These are phyloP conservation scores for Platycheirus rosarum DNA, from an alignment of 2,888 invertebrate species.

Conservation along the genomic window DNA sequence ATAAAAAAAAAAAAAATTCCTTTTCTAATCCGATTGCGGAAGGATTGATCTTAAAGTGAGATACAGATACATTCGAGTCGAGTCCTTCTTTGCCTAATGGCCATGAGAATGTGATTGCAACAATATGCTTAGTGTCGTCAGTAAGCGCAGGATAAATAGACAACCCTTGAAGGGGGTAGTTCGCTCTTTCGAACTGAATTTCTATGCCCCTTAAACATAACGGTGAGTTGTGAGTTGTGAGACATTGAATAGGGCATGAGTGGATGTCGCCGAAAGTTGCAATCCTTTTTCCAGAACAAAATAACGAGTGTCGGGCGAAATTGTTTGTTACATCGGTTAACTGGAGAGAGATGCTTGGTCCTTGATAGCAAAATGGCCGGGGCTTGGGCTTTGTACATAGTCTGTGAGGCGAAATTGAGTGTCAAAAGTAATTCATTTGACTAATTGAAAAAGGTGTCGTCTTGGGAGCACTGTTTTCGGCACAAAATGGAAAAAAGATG, in stretches of 20 bases:
- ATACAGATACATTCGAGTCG: conserved; percentile 42
- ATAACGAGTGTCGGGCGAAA: conserved; percentile 23
- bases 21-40: conserved; percentile 67
- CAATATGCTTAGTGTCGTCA: conserved; percentile 65
- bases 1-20: conserved; percentile 28
- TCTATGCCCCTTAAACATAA: not conserved
- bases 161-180: conserved; percentile 24
- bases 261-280: conserved; percentile 23
- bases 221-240: not conserved
- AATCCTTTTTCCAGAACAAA: conserved; percentile 18
- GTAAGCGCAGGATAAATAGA: conserved; percentile 1
- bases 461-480: conserved; percentile 7
- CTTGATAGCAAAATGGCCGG: conserved; percentile 31
- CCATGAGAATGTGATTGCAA: conserved; percentile 47
- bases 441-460: conserved; percentile 61
- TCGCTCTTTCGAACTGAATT: conserved; percentile 2
- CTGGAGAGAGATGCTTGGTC: conserved; percentile 1
- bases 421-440: conserved; percentile 67
- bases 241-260: conserved; percentile 15
- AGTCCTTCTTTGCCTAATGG: conserved; percentile 37
- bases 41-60: conserved; percentile 57
- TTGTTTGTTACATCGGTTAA: conserved; percentile 16
- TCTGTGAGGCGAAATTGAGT: conserved; percentile 31
- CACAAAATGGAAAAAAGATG: conserved; percentile 19
- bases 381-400: not conserved